Conservation (phyloP, 2,113 vertebrate genomes). For the Tupaia chinensis region DNA sequence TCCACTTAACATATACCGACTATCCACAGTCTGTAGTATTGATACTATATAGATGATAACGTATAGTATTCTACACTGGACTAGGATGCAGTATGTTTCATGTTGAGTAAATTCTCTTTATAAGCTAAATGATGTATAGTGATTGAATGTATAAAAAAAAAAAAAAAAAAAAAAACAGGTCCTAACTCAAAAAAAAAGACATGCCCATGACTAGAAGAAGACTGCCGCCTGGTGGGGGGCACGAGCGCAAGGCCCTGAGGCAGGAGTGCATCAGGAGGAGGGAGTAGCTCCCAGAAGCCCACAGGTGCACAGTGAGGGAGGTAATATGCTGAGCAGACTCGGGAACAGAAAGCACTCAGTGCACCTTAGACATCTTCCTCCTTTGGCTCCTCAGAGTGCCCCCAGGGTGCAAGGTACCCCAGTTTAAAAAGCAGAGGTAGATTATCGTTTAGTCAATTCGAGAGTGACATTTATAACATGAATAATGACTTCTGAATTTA, state of each 20-base stretch:
- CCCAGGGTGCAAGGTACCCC: accelerated
- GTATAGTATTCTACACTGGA: too few relatives aligned
- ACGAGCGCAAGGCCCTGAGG: background rate
- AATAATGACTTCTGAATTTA: background rate
- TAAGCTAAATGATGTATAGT: too few relatives aligned
- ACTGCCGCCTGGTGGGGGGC: accelerated
- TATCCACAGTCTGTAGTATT: too few relatives aligned
- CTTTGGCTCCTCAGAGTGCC: accelerated
- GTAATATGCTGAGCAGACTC: accelerated
- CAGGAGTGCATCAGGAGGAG: background rate
- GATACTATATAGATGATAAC: too few relatives aligned
- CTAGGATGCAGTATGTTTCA: too few relatives aligned
- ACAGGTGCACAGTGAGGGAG: accelerated
- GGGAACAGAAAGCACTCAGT: accelerated
- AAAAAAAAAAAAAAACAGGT: too few relatives aligned
- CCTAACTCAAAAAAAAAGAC: too few relatives aligned
- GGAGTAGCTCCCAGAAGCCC: background rate
- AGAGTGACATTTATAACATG: background rate
- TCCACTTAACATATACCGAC: too few relatives aligned
- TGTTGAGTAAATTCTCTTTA: too few relatives aligned
- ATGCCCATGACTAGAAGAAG: too few relatives aligned
- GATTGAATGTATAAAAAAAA: too few relatives aligned
- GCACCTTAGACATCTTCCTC: accelerated
- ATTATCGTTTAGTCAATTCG: background rate
- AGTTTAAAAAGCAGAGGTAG: accelerated